Base-by-base conservation (phyloP, 2,797 vertebrate species). In the Hirundo rustica region DNA sequence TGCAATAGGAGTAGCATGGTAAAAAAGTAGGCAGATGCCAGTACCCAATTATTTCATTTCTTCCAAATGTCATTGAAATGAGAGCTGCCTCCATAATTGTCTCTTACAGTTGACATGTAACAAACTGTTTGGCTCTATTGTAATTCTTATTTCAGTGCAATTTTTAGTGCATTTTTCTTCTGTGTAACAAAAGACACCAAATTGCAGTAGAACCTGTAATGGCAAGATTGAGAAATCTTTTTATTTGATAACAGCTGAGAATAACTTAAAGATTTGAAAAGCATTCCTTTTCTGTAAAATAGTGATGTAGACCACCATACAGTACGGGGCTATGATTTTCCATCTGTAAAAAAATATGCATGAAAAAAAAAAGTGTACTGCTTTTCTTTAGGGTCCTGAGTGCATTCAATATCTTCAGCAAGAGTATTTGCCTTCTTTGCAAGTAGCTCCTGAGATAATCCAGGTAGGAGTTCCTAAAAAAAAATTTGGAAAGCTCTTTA, bases 341-440 rank as follows among this genome's bases (percentile, higher is more conserved):
- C 5, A 14, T 66, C n/a, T 51, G 19, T 66, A 65, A 66, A 54
- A 77, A 74, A 62, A 32, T 13, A 22, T 3, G 19, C 40, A 58
- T 83, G 19, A 72, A 38, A 45, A 88, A 88, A 85, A 85, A 68
- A 50, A 23, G 12, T 87, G 23, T 84, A 30, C 73, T 79, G 77
- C 42, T 93, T 90, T 94, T 93, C 66, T 92, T 75, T 89, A 99
- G 99, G 99, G 99, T 29, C 98, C 97, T 29, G 99, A 99, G 98
- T 99, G 99, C 93, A 97, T 99, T 96, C 99, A 99, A 83, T 99
- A 99, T 96, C 96, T 99, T 62, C 99, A 99, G 96, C 99, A 99
- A 97, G 99, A 99, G 74, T 99, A 99, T 95, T 96, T 99, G 70
- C 99, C 99, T 30, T 99, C 99, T 4, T 98, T 99, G n/a, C 99